Evolutionary conservation across 1,140 invertebrate genomes (phyloP).

Genomic region (Brachystomella parvula): DNA sequence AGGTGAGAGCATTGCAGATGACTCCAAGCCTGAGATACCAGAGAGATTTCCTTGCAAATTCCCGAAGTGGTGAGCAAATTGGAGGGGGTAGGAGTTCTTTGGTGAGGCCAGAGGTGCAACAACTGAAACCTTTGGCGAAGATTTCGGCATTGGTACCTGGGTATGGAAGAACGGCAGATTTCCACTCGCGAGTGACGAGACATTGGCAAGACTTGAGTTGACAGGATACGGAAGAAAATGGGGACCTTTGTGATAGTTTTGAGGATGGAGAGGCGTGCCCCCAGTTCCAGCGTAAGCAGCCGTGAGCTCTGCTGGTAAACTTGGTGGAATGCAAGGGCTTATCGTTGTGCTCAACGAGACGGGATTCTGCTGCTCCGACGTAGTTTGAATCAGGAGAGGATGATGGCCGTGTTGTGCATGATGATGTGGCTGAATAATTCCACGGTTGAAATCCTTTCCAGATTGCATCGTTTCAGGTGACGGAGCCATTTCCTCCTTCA

Average conservation of each 20-base stretch:
- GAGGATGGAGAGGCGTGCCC: background rate
- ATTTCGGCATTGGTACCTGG: conserved; percentile 20
- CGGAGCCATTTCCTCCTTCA: background rate
- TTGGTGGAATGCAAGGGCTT: conserved; percentile 8
- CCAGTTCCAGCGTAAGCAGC: background rate
- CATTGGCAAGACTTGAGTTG: conserved; percentile 20
- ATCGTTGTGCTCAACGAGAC: background rate
- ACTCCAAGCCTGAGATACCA: conserved; percentile 7
- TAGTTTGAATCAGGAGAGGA: background rate
- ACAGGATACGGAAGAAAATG: conserved; percentile 6
- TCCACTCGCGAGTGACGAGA: conserved; percentile 16
- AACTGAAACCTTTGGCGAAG: conserved; percentile 20
- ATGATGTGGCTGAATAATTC: background rate
- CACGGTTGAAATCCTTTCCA: background rate
- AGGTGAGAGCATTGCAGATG: background rate
- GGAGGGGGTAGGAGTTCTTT: background rate
- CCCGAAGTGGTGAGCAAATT: background rate
- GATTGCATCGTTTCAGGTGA: background rate
- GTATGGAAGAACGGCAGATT: conserved; percentile 19
- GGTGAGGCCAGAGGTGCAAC: conserved; percentile 14
- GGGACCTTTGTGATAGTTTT: background rate
- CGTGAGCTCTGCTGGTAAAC: conserved; percentile 4
- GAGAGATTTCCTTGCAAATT: background rate
- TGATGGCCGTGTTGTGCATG: background rate
- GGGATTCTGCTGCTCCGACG: background rate